Percentiles rank a stretch among this genome's conserved stretches.
These are phyloP conservation scores for Gibbula magus DNA, from an alignment of 2,888 invertebrate genomes.

Conservation along the genomic window DNA sequence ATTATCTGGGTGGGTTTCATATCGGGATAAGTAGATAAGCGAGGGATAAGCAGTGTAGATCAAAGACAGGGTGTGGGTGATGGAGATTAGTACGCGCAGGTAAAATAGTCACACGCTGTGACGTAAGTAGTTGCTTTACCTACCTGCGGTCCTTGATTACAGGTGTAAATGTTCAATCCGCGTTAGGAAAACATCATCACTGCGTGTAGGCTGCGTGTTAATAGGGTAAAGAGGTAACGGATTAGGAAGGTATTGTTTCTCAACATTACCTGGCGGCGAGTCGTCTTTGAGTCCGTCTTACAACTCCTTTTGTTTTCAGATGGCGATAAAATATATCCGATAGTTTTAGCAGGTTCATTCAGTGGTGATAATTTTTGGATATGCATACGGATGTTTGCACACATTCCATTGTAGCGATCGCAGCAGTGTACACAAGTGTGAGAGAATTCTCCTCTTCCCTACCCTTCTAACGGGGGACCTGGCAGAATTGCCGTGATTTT, in stretches of 20 bases:
- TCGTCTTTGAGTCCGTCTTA: background rate
- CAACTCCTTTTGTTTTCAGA: background rate
- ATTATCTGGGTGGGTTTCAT: constrained; percentile 19
- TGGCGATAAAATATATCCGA: constrained; percentile 18
- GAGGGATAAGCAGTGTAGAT: background rate
- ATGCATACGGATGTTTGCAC: constrained; percentile 21
- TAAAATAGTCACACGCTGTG: constrained; percentile 20
- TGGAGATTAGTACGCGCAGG: background rate
- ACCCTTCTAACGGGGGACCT: too few relatives aligned
- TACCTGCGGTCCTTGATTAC: background rate
- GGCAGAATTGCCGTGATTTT: too few relatives aligned
- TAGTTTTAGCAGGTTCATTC: background rate
- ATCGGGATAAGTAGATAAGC: constrained; percentile 18
- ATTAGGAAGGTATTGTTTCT: background rate
- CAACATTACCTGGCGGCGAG: background rate
- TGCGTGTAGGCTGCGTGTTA: background rate
- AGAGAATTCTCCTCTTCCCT: background rate
- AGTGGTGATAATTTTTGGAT: constrained; percentile 14
- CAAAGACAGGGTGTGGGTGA: constrained; percentile 19
- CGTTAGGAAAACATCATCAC: background rate
- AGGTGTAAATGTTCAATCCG: constrained; percentile 6
- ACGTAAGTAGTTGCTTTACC: constrained; percentile 1
- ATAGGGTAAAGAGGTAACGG: background rate
- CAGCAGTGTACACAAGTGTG: background rate
- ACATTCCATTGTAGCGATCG: background rate